Evolutionary conservation across 1,140 invertebrate species (phyloP).

Genomic region (Goniozus legneri): DNA sequence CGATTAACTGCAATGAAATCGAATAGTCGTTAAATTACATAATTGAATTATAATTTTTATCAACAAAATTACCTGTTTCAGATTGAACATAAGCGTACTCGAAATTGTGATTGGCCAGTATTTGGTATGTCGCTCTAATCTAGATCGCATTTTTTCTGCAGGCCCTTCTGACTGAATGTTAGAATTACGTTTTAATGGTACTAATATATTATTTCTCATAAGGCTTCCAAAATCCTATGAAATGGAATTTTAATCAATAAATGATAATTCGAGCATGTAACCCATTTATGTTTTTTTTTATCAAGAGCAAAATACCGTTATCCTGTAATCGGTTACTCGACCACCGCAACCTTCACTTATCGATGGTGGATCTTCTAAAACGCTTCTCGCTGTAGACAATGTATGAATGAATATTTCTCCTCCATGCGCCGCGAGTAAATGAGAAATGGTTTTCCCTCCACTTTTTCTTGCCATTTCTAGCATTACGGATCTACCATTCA

Average conservation of each 20-base stretch:
- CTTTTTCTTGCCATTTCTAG: constrained; percentile 87
- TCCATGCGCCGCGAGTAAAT: constrained; percentile 89
- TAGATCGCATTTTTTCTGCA: constrained; percentile 62
- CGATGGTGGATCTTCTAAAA: constrained; percentile 92
- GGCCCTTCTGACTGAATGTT: constrained; percentile 48
- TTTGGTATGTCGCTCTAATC: constrained; percentile 74
- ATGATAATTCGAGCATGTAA: too few relatives aligned
- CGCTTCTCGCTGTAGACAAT: constrained; percentile 77
- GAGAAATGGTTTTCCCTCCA: constrained; percentile 85
- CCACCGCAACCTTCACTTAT: constrained; percentile 92
- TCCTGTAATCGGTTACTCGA: constrained; percentile 87
- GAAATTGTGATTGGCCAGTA: constrained; percentile 93
- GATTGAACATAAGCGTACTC: constrained; percentile 85
- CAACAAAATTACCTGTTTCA: constrained; percentile 63
- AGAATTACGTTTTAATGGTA: constrained; percentile 61
- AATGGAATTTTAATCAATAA: constrained; percentile 4
- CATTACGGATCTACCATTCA: constrained; percentile 91
- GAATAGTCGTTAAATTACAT: not conserved
- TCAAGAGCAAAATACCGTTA: constrained; percentile 48
- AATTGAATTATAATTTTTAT: constrained; percentile 3
- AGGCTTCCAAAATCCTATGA: constrained; percentile 82
- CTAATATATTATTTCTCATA: constrained; percentile 80
- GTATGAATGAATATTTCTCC: constrained; percentile 96
- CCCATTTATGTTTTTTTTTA: constrained; percentile 1
- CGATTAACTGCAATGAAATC: constrained; percentile 66